Conservation (phyloP, 2,113 vertebrate species). For the Tyto alba region DNA sequence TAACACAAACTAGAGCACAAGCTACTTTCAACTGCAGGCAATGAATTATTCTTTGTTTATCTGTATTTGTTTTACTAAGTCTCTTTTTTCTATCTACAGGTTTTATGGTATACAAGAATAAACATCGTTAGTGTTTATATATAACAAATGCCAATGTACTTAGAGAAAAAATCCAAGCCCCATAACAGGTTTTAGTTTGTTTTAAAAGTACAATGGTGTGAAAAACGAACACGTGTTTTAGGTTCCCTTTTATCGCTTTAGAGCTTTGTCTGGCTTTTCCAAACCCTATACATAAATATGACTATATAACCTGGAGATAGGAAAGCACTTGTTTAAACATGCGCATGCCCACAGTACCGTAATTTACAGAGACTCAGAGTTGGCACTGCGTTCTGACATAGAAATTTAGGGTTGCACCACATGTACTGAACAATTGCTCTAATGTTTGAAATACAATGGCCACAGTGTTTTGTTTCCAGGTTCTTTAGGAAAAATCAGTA, state of each 20-base stretch:
- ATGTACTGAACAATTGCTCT: slow-evolving; percentile 43
- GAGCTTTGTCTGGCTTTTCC: slow-evolving; percentile 5
- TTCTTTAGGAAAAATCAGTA: slow-evolving; percentile 27
- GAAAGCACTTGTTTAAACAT: slow-evolving; percentile 56
- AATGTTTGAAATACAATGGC: slow-evolving; percentile 57
- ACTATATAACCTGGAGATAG: slow-evolving; percentile 19
- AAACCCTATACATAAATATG: not conserved
- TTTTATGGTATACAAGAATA: not conserved
- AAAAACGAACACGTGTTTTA: slow-evolving; percentile 14
- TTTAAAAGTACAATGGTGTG: not conserved
- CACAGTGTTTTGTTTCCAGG: slow-evolving; percentile 53
- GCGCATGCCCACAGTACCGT: not conserved
- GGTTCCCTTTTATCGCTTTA: not conserved
- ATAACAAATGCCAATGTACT: not conserved
- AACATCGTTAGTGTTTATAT: not conserved
- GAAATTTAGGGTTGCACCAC: slow-evolving; percentile 35
- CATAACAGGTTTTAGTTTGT: not conserved
- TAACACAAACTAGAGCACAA: not conserved
- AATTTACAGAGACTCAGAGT: slow-evolving; percentile 23
- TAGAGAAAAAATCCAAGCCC: not conserved
- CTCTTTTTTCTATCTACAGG: not conserved
- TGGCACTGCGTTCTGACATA: slow-evolving; percentile 7
- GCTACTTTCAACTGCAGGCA: not conserved
- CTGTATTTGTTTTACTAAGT: not conserved
- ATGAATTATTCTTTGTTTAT: not conserved